Evolutionary conservation across 2,888 invertebrate species (phyloP).

Genomic region (Apamea anceps): DNA sequence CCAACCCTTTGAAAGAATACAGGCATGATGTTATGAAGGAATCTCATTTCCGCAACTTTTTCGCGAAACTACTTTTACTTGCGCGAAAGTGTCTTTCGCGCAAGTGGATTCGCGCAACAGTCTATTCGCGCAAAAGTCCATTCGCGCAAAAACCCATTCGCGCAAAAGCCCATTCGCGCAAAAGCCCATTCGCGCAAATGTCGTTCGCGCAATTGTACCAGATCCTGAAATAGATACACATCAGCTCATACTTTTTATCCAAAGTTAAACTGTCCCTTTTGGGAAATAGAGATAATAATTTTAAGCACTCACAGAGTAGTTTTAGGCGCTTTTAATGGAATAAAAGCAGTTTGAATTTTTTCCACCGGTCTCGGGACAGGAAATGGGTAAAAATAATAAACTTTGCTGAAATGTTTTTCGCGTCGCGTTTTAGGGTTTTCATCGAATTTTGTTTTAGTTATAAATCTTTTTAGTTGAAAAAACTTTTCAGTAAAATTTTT

Average conservation of each 20-base stretch:
- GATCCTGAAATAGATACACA: neutral
- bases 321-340: constrained; percentile 62
- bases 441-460: constrained; percentile 12
- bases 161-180: neutral
- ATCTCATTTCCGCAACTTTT: no score
- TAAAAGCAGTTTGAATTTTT: constrained; percentile 60
- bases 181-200: no score
- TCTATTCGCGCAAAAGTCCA: no score
- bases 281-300: constrained; percentile 59
- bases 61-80: no score
- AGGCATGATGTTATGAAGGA: neutral
- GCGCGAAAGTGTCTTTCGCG: no score
- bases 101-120: neutral
- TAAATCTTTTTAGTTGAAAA: constrained; percentile 10
- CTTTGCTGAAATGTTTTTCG: constrained; percentile 46
- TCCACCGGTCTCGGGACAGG: constrained; percentile 2
- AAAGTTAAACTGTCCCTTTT: constrained; percentile 47
- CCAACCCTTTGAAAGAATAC: no score
- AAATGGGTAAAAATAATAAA: constrained; percentile 58
- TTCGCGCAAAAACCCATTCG: no score
- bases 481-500: constrained; percentile 5
- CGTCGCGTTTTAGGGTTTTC: constrained; percentile 25
- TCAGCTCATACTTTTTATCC: constrained; percentile 31
- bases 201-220: no score
- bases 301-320: constrained; percentile 60